A percentile compares a stretch with the other conserved stretches of the same genome.
Evolutionary conservation across 1,140 invertebrate genomes (phyloP).

Genomic region (Eupristina koningsbergeri): DNA sequence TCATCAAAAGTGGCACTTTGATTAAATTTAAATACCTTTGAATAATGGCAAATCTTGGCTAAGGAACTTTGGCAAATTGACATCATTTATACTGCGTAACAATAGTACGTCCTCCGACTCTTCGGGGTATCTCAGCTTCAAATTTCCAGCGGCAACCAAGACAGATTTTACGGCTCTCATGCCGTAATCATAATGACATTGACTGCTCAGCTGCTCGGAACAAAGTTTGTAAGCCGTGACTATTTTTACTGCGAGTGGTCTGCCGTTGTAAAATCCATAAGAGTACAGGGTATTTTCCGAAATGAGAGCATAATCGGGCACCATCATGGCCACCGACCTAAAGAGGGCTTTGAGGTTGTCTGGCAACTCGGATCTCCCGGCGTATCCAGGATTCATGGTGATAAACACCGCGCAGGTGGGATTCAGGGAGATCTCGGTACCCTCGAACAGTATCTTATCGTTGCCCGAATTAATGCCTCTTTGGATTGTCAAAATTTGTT

Average conservation of each 20-base stretch:
- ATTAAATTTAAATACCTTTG: constrained; percentile 67
- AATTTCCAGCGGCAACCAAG: constrained; percentile 89
- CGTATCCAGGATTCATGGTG: constrained; percentile 96
- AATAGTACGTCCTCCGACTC: constrained; percentile 88
- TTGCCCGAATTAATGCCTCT: constrained; percentile 84
- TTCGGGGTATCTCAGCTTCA: constrained; percentile 91
- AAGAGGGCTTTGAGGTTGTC: constrained; percentile 96
- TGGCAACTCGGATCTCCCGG: constrained; percentile 90
- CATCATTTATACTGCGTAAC: constrained; percentile 91
- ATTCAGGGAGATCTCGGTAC: constrained; percentile 89
- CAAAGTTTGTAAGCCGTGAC: constrained; percentile 94
- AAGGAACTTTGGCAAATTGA: constrained; percentile 94
- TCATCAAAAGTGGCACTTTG: too few species aligned
- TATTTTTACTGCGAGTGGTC: constrained; percentile 92
- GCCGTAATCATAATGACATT: constrained; percentile 96
- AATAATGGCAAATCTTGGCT: constrained; percentile 91
- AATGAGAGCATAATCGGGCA: constrained; percentile 95
- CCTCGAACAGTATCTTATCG: constrained; percentile 89
- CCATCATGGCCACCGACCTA: constrained; percentile 97
- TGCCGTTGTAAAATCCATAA: constrained; percentile 92
- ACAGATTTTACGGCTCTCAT: constrained; percentile 93
- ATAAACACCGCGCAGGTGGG: constrained; percentile 95
- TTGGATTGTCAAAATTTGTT: constrained; percentile 89
- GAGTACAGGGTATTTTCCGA: constrained; percentile 95
- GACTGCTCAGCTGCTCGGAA: constrained; percentile 94